A percentile compares a stretch with the other conserved stretches of the same genome.
Conservation (phyloP, 2,888 invertebrate genomes). For the Nesidiocoris tenuis region DNA sequence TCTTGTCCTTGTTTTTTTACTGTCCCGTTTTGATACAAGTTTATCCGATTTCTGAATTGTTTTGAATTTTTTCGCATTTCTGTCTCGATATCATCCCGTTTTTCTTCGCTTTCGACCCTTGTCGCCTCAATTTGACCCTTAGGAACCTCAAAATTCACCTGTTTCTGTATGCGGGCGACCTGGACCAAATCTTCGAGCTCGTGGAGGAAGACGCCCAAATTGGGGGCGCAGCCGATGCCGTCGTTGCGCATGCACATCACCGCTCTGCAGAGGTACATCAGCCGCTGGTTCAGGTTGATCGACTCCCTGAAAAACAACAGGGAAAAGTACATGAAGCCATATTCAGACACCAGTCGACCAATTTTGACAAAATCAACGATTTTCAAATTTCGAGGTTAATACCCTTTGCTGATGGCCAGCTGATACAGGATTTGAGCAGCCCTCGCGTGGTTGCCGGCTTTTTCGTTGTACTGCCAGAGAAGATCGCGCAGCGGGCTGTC, state of each 20-base stretch:
- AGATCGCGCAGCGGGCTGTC: conserved; percentile 68
- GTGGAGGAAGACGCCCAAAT: conserved; percentile 75
- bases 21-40: no score
- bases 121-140: neutral
- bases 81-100: no score
- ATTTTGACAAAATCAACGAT: no score
- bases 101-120: no score
- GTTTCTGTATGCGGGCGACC: conserved; percentile 80
- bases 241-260: conserved; percentile 94
- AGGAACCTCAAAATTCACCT: conserved; percentile 51
- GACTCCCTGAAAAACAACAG: conserved; percentile 61
- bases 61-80: no score
- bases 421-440: conserved; percentile 88
- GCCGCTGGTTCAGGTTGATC: conserved; percentile 74
- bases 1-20: no score
- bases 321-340: neutral
- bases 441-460: conserved; percentile 83
- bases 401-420: conserved; percentile 71
- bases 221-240: conserved; percentile 69
- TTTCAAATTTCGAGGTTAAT: no score
- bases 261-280: conserved; percentile 88
- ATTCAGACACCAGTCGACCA: neutral
- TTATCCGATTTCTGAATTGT: no score
- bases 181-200: conserved; percentile 92
- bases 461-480: conserved; percentile 95